These are phyloP conservation scores for Helogale parvula DNA, from an alignment of 2,113 vertebrate species.

Conservation along the genomic window DNA sequence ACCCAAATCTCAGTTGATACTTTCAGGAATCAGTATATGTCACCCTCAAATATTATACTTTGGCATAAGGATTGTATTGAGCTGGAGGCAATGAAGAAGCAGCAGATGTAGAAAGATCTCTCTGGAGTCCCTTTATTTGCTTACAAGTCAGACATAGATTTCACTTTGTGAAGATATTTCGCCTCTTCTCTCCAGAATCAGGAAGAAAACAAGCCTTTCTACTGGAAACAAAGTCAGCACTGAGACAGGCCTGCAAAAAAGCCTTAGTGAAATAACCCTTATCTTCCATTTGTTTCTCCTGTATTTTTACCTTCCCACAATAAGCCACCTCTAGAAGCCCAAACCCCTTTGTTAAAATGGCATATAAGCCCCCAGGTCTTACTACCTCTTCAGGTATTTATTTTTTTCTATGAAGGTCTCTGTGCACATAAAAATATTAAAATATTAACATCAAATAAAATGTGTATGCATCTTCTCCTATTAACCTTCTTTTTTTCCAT, in stretches of 20 bases:
- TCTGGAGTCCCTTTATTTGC: not conserved
- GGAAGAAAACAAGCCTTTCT: not conserved
- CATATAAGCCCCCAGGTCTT: not conserved
- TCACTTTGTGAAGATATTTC: not conserved
- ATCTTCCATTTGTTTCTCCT: not conserved
- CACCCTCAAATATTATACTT: not conserved
- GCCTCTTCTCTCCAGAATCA: not conserved
- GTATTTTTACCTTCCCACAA: not conserved
- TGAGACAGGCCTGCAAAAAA: not conserved
- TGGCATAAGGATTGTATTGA: not conserved
- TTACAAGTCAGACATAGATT: not conserved
- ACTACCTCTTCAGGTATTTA: not conserved
- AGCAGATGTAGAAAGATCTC: not conserved
- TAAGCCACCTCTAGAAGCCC: not conserved
- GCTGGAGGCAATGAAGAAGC: not conserved
- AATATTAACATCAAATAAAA: not conserved
- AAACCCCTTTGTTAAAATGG: not conserved
- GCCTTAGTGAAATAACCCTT: not conserved
- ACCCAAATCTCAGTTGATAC: not conserved
- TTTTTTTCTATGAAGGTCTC: not conserved
- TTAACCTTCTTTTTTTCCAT: not conserved
- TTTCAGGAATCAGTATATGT: not conserved
- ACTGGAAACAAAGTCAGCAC: not conserved
- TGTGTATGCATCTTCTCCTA: not conserved
- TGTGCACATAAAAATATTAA: not conserved